Evolutionary conservation across 1,140 invertebrate species (phyloP).

Genomic region (Hylaeus volcanicus): DNA sequence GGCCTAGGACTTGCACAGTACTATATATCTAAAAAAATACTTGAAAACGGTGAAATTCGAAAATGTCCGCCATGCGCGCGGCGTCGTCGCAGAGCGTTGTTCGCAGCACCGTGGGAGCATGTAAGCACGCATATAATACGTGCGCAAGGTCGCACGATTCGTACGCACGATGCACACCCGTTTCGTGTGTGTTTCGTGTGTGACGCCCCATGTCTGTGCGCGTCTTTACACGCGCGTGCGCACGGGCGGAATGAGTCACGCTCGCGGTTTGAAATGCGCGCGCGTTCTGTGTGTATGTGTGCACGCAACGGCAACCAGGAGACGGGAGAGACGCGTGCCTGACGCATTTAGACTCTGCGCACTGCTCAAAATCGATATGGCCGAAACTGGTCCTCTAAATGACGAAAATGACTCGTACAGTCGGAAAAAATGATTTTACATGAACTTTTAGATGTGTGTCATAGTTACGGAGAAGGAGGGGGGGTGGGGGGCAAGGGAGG

Average conservation of each 20-base stretch:
- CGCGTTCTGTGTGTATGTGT: slow-evolving; percentile 46
- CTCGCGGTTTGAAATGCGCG: slow-evolving; percentile 45
- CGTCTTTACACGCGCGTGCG: not conserved
- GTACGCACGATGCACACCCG: slow-evolving; percentile 19
- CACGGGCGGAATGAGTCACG: slow-evolving; percentile 53
- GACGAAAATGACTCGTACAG: too few relatives aligned
- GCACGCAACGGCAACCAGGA: slow-evolving; percentile 41
- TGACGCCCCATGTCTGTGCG: not conserved
- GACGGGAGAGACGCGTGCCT: slow-evolving; percentile 48
- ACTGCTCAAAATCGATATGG: slow-evolving; percentile 79
- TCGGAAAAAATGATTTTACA: too few relatives aligned
- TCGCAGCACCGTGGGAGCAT: slow-evolving; percentile 52
- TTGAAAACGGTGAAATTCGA: slow-evolving; percentile 18
- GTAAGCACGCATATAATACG: slow-evolving; percentile 51
- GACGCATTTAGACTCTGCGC: slow-evolving; percentile 64
- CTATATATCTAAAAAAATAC: too few relatives aligned
- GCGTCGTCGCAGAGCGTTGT: not conserved
- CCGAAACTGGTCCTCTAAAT: slow-evolving; percentile 5
- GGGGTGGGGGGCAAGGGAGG: too few relatives aligned
- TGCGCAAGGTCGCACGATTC: slow-evolving; percentile 57
- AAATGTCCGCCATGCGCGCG: not conserved
- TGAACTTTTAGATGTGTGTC: too few relatives aligned
- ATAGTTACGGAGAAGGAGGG: too few relatives aligned
- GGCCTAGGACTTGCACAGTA: too few relatives aligned
- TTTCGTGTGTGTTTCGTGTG: not conserved